Evolutionary conservation across 2,888 invertebrate genomes (phyloP).

Genomic region (Agrochola litura): DNA sequence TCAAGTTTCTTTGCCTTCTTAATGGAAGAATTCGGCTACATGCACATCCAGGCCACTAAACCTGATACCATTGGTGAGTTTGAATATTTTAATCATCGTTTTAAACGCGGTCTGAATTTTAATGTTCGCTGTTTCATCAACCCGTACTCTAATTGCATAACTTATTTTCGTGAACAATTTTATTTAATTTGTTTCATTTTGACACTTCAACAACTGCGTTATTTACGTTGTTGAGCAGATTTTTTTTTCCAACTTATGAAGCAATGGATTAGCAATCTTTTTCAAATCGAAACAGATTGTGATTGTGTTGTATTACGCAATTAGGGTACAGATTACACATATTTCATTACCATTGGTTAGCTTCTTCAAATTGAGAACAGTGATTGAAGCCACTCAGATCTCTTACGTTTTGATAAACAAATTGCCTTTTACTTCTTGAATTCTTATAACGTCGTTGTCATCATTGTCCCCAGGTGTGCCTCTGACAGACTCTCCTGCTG

Average conservation of each 20-base stretch:
- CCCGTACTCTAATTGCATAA: no score
- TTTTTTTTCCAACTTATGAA: no score
- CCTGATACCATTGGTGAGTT: slow-evolving; percentile 95
- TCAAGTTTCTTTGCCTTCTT: slow-evolving; percentile 69
- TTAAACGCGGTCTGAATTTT: no score
- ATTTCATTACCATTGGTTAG: not conserved
- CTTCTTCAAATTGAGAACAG: not conserved
- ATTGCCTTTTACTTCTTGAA: not conserved
- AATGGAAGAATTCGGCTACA: slow-evolving; percentile 80
- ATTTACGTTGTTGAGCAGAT: no score
- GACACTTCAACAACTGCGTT: no score
- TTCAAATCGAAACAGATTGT: no score
- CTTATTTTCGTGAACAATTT: no score
- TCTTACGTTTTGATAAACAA: not conserved
- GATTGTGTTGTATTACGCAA: no score
- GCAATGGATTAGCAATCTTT: no score
- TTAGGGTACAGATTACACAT: no score
- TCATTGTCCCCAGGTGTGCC: slow-evolving; percentile 72
- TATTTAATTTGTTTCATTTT: no score
- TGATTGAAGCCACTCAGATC: not conserved
- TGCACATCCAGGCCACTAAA: slow-evolving; percentile 96
- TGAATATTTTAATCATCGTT: not conserved
- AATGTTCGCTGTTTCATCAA: no score
- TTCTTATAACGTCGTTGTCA: not conserved
- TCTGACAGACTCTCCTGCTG: slow-evolving; percentile 94